A percentile compares a stretch with the other conserved stretches of the same genome.
Evolutionary conservation across 2,797 vertebrate genomes (phyloP).

Genomic region (Chelon labrosus): DNA sequence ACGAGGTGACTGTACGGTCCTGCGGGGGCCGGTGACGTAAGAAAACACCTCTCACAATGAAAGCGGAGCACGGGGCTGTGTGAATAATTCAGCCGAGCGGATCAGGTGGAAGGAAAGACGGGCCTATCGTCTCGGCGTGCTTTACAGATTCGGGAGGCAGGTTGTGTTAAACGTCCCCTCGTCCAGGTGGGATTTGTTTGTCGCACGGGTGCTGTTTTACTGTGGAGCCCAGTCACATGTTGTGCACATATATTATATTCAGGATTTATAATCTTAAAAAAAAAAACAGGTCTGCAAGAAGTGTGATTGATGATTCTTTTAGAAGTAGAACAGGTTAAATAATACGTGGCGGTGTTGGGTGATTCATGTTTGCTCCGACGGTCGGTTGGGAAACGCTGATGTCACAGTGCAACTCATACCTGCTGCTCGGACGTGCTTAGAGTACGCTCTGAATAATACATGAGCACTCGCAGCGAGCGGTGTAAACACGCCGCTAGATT

Average conservation of each 20-base stretch:
- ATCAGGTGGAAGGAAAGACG: slow-evolving; percentile 64
- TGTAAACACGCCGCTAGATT: background rate
- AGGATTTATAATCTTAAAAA: no score
- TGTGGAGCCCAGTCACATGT: background rate
- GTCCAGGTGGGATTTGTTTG: slow-evolving; percentile 24
- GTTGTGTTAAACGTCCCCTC: slow-evolving; percentile 10
- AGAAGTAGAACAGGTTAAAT: no score
- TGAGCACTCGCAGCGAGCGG: background rate
- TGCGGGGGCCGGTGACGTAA: slow-evolving; percentile 61
- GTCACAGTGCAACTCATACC: background rate
- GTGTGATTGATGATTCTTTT: no score
- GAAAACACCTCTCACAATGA: slow-evolving; percentile 62
- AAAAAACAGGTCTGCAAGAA: no score
- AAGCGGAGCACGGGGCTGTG: slow-evolving; percentile 65
- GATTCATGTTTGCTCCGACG: background rate
- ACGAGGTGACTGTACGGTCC: slow-evolving; percentile 60
- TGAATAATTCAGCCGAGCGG: slow-evolving; percentile 78
- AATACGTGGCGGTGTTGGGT: background rate
- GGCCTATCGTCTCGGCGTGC: slow-evolving; percentile 37
- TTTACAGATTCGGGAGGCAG: slow-evolving; percentile 27
- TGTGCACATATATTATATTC: background rate
- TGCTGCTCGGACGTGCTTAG: background rate
- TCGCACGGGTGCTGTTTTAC: background rate
- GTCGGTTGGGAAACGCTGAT: background rate
- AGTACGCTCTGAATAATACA: slow-evolving; percentile 31